Percentiles rank a stretch among this genome's conserved stretches.
These are phyloP conservation scores for Amazona guildingii DNA, from an alignment of 2,113 vertebrate genomes.

Conservation along the genomic window DNA sequence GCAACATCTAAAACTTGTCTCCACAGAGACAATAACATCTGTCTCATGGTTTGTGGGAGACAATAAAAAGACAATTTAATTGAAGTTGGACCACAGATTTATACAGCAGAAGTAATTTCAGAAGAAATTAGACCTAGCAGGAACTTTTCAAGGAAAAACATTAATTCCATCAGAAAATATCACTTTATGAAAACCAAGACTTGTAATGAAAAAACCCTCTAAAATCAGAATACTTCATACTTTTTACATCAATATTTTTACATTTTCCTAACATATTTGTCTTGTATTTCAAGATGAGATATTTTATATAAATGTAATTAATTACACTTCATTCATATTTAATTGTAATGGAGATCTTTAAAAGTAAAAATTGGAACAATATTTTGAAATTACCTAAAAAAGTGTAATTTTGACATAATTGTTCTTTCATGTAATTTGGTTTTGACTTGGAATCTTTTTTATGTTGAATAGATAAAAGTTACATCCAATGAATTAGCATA, in stretches of 20 bases:
- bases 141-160: slow-evolving; percentile 5
- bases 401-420: neutral
- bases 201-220: neutral
- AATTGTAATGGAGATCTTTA: neutral
- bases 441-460: neutral
- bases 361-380: neutral
- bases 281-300: neutral
- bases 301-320: neutral
- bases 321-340: neutral
- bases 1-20: slow-evolving; percentile 23
- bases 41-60: neutral
- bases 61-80: slow-evolving; percentile 48
- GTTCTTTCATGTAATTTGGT: neutral
- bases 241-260: neutral
- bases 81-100: slow-evolving; percentile 2
- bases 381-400: neutral
- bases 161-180: neutral
- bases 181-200: neutral
- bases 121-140: slow-evolving; percentile 35
- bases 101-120: slow-evolving; percentile 34
- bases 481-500: neutral
- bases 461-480: neutral
- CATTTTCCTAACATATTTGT: neutral
- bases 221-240: neutral
- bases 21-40: neutral